Base-by-base conservation (phyloP, 2,113 vertebrate species). In the Podiceps cristatus region DNA sequence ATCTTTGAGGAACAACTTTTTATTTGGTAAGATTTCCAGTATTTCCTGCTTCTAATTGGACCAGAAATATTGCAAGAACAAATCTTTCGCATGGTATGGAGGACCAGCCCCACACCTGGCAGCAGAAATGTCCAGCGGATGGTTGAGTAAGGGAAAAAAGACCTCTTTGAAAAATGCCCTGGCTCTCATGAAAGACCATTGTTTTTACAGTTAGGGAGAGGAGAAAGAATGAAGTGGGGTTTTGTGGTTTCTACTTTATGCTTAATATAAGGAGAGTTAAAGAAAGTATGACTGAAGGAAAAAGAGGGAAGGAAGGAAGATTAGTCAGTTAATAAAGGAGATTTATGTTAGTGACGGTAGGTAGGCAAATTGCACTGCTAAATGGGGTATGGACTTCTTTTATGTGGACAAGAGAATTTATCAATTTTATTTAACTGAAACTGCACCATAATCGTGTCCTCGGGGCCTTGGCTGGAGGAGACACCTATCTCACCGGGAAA, bases 251-350 rank as follows among this genome's bases (percentile, higher is more conserved):
- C 14, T 62, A 53, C 80, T 89, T 93, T 50, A n/a, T 84, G 45
- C 33, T 94, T 93, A 95, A 96, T 94, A 89, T 91, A 82, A 91
- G 31, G 77, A 95, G 88, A 87, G 73, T 81, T 95, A 89, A 87
- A 87, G 73, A 95, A 96, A 93, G 62, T 93, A 81, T 93, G 86
- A 83, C 45, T 76, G 92, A 76, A 90, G 72, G 63, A 80, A 94
- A 94, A 94, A 93, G 81, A 91, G 35, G 42, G 58, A 94, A 96
- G 89, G 86, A 92, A 89, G 91, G 93, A 93, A 96, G 95, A 96
- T 97, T 97, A 93, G 97, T 77, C 92, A 97, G 97, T 95, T 97
- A 96, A 97, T 97, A 97, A 96, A 96, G 89, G 91, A 95, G 96
- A 97, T 97, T 97, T 97, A 97, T 96, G 97, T 60, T 80, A 89